Base-by-base conservation (phyloP, 2,113 vertebrate genomes). In the Mirounga angustirostris region DNA sequence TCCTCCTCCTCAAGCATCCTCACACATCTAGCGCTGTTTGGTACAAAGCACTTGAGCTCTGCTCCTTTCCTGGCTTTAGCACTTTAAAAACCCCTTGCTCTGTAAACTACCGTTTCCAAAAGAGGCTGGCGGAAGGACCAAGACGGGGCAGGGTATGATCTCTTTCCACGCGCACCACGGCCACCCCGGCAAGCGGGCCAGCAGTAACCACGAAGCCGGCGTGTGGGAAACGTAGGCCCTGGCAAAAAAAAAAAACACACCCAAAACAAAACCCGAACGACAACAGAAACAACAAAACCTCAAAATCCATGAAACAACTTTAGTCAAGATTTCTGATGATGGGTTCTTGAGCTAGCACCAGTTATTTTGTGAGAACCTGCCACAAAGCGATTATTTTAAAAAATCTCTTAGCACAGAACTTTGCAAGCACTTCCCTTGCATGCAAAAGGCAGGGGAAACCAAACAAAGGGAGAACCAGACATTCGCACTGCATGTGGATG, bases 341-440 rank as follows among this genome's bases (percentile, higher is more conserved):
- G 81, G 28, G 96, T 97, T 87, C 54, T 98, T 96, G 89, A 97
- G 98, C 98, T 98, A 99, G 98, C 98, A 99, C 99, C 98, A 98
- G 93, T 98, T 95, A 97, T 98, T 95, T 95, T 88, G 74, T 81
- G 86, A 97, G 97, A 98, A 98, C 97, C 97, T 96, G 98, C 98
- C 79, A 95, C 97, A 56, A 95, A 97, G 94, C 71, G 40, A 95
- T 91, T 80, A 86, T 61, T 82, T 92, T 30, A 58, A 71, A 71
- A 95, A 96, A 97, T 87, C 91, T 94, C 86, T 83, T 92, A 84
- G 97, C 95, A 69, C 28, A 91, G 56, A 94, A 96, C 84, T 92
- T 82, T 61, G 59, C 78, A 94, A 69, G 82, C 74, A 91, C 71
- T 67, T 96, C 81, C 96, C 91, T 95, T 73, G 92, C 95, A 78